Evolutionary conservation across 2,888 invertebrate genomes (phyloP).

Genomic region (Amblyjoppa fuscipennis): DNA sequence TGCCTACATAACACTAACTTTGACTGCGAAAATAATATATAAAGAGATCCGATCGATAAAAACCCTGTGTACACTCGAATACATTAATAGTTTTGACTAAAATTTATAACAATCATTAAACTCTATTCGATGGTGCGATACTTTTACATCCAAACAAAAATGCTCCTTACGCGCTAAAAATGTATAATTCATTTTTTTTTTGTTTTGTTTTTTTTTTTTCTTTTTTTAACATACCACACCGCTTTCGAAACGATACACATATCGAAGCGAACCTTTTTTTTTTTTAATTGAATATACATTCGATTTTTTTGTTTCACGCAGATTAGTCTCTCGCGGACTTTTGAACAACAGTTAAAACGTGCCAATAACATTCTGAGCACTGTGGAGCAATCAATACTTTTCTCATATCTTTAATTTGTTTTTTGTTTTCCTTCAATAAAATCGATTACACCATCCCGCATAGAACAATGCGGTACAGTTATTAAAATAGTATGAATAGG

Average conservation of each 20-base stretch:
- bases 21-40: constrained; percentile 35
- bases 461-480: not conserved
- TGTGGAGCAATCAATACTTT: constrained; percentile 48
- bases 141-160: constrained; percentile 55
- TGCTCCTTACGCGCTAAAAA: constrained; percentile 30
- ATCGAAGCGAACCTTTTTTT: constrained; percentile 11
- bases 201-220: not conserved
- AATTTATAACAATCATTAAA: constrained; percentile 60
- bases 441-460: not conserved
- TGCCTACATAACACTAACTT: constrained; percentile 24
- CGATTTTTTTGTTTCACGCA: not conserved
- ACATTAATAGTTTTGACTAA: constrained; percentile 52
- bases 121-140: constrained; percentile 64
- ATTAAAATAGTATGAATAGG: constrained; percentile 52
- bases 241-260: constrained; percentile 10
- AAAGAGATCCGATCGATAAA: constrained; percentile 58
- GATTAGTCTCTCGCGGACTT: not conserved
- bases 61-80: constrained; percentile 61
- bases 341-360: constrained; percentile 27
- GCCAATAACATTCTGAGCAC: constrained; percentile 45
- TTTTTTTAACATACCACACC: constrained; percentile 18
- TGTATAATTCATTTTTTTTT: constrained; percentile 21
- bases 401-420: not conserved
- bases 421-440: constrained; percentile 5
- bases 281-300: not conserved